Conservation (phyloP, 1,140 invertebrate genomes). For the Zophobas morio region DNA sequence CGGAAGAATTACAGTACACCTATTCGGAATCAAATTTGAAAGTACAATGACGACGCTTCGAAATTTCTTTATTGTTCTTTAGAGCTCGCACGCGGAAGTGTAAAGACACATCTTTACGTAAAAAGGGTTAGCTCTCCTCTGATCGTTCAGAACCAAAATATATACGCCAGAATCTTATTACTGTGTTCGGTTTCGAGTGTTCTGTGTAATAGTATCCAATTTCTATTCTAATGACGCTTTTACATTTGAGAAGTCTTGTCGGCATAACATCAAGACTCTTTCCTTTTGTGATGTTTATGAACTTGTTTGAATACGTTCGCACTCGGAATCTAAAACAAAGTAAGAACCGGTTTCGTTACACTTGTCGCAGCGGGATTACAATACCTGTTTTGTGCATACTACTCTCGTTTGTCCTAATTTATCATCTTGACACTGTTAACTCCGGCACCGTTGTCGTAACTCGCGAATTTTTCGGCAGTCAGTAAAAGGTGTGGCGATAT, state of each 20-base stretch:
- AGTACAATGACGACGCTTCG: neutral
- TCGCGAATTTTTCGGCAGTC: neutral
- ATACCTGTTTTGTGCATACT: too few species aligned
- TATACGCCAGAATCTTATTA: neutral
- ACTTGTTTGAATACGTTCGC: slow-evolving; percentile 10
- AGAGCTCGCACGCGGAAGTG: neutral
- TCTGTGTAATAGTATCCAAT: neutral
- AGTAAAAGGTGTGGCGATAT: neutral
- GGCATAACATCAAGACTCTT: neutral
- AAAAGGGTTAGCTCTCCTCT: neutral
- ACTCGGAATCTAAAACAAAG: neutral
- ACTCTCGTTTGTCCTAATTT: too few species aligned
- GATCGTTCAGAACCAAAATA: neutral
- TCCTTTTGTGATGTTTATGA: slow-evolving; percentile 13
- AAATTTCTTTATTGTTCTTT: neutral
- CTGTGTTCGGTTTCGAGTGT: neutral
- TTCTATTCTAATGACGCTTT: slow-evolving; percentile 4
- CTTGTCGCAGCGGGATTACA: too few species aligned
- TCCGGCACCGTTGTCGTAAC: neutral
- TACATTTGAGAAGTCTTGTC: slow-evolving; percentile 15
- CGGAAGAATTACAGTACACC: slow-evolving; percentile 10
- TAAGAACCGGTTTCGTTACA: neutral
- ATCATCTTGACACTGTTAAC: neutral
- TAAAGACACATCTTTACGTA: neutral
- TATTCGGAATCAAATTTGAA: slow-evolving; percentile 7